Percentiles rank a stretch among this genome's conserved stretches.
Conservation (phyloP, 1,140 invertebrate genomes). For the Orussus abietinus region DNA sequence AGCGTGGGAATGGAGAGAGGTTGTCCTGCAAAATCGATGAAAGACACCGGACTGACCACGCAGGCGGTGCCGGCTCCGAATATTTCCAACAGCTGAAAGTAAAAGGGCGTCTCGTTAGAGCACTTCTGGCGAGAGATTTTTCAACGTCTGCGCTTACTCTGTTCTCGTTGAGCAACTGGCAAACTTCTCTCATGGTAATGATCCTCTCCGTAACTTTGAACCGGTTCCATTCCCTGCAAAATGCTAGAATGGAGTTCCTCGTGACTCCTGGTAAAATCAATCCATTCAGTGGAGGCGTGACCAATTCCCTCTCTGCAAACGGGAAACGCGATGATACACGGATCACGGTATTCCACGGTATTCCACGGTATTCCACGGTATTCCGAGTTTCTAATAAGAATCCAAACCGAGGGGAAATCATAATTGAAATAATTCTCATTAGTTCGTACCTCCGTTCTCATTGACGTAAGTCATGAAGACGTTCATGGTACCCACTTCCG, state of each 20-base stretch:
- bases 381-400: no score
- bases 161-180: slow-evolving; percentile 70
- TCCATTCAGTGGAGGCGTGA: slow-evolving; percentile 89
- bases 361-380: neutral
- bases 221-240: slow-evolving; percentile 82
- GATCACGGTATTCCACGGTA: slow-evolving; percentile 6
- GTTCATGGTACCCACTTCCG: slow-evolving; percentile 99
- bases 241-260: slow-evolving; percentile 78
- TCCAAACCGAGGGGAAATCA: no score
- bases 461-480: slow-evolving; percentile 89
- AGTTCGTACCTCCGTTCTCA: slow-evolving; percentile 77
- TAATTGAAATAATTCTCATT: no score
- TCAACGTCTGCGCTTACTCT: slow-evolving; percentile 63
- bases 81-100: slow-evolving; percentile 79
- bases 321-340: slow-evolving; percentile 14
- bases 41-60: slow-evolving; percentile 83
- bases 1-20: slow-evolving; percentile 71
- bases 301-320: slow-evolving; percentile 79
- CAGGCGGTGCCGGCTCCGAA: slow-evolving; percentile 95
- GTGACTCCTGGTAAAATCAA: slow-evolving; percentile 93
- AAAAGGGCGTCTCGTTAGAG: slow-evolving; percentile 21
- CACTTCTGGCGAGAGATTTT: no score
- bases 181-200: slow-evolving; percentile 84
- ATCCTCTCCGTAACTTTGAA: slow-evolving; percentile 78
- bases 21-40: slow-evolving; percentile 69